phyloP scores from a whole-genome alignment of 30 jellyfish, hydroid and myxozoan genomes.

The Aurelia coerulea region DNA sequence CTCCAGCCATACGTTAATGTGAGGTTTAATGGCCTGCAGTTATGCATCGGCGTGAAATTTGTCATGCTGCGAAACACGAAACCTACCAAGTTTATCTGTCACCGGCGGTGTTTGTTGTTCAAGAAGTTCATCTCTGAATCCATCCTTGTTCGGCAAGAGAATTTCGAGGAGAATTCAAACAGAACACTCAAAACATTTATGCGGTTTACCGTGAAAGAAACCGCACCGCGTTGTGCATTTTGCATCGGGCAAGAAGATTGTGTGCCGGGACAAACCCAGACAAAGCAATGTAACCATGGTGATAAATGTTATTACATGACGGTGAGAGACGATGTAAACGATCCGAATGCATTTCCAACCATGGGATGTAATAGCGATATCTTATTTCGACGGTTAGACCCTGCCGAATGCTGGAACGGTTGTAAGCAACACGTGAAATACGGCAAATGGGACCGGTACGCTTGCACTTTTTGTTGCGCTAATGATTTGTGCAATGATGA shows the following conservation, averaged over 20 bases:
- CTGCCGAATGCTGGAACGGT: constrained; percentile 31
- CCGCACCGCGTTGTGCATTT: constrained; percentile 11
- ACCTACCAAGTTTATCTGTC: not conserved
- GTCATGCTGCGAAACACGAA: not conserved
- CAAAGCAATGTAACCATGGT: constrained; percentile 32
- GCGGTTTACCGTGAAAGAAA: not conserved
- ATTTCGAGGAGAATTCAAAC: not conserved
- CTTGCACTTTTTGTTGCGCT: constrained; percentile 37
- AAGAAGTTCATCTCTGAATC: not conserved
- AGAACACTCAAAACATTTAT: constrained; percentile 6
- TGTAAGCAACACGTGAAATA: constrained; percentile 20
- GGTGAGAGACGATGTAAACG: constrained; percentile 14
- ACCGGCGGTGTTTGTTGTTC: not conserved
- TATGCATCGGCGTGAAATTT: constrained; percentile 10
- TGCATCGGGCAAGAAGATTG: constrained; percentile 43
- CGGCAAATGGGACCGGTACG: constrained; percentile 45
- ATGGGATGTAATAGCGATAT: constrained; percentile 59
- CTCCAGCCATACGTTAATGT: constrained; percentile 10
- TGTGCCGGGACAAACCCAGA: constrained; percentile 1
- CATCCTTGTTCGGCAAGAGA: not conserved
- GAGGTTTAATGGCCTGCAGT: not conserved
- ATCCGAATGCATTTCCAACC: constrained; percentile 19
- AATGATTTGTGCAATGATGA: constrained; percentile 31
- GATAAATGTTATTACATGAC: constrained; percentile 45
- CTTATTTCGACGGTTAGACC: constrained; percentile 26